These are phyloP conservation scores for Stichodactyla mertensii DNA, from an alignment of 64 coral and sea anemone genomes.

Conservation along the genomic window DNA sequence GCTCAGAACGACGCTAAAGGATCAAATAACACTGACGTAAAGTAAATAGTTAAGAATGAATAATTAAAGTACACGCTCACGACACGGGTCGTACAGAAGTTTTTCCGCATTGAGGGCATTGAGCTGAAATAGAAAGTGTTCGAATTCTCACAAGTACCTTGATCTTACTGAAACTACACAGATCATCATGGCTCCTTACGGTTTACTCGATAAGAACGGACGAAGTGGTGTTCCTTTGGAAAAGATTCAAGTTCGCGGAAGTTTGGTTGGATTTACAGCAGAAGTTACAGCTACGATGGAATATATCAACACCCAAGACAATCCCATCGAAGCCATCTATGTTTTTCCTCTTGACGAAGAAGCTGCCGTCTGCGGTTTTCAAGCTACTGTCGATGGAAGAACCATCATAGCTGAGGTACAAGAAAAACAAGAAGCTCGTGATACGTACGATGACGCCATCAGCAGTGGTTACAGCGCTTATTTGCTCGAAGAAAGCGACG, in stretches of 20 bases:
- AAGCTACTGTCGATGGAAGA: slow-evolving; percentile 61
- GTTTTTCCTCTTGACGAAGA: slow-evolving; percentile 67
- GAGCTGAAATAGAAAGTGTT: no score
- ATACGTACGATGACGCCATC: slow-evolving; percentile 75
- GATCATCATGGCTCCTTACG: neutral
- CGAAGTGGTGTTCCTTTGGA: slow-evolving; percentile 42
- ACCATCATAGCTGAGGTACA: slow-evolving; percentile 53
- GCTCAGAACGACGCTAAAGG: no score
- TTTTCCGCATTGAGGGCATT: no score
- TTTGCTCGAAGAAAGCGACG: slow-evolving; percentile 79
- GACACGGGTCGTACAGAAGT: no score
- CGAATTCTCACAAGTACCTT: no score
- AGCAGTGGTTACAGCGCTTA: slow-evolving; percentile 65
- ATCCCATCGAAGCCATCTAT: slow-evolving; percentile 80
- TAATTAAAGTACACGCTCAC: no score
- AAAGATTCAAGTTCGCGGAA: slow-evolving; percentile 35
- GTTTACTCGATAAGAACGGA: slow-evolving; percentile 30
- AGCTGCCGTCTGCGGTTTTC: slow-evolving; percentile 71
- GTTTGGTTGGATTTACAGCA: slow-evolving; percentile 42
- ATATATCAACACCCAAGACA: slow-evolving; percentile 63
- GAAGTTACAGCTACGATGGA: slow-evolving; percentile 46
- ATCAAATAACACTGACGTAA: no score
- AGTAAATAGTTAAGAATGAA: no score
- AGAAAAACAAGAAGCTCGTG: slow-evolving; percentile 86
- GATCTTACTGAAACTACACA: no score